Evolutionary conservation across 2,888 invertebrate species (phyloP), one percentile per base, ranked within the genome.

Genomic region (Papilio demoleus): DNA sequence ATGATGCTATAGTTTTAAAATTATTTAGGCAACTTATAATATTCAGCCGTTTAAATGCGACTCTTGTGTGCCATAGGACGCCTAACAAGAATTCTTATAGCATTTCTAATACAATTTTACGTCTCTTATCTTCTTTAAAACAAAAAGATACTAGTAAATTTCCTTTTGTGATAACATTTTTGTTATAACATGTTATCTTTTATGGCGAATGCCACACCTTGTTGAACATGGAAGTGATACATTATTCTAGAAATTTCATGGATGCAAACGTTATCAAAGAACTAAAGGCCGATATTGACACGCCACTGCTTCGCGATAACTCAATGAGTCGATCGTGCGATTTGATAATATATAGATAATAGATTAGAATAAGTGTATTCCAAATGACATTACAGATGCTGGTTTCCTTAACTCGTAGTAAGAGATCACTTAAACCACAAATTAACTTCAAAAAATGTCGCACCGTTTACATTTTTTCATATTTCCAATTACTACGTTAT

Each of bases 231-330:
- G 11, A 27, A 24, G 67, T 56, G 24, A 68, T 31, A 50, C 47
- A 64, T 58, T 58, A 45, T 68, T 68, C 68, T 68, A 64, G 64
- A 68, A 68, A 64, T 11, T 42, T 67, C 67, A 50, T 40, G 34
- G 62, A 58, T 34, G 42, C 27, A 56, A 63, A 63, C 42, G 40
- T 68, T 64, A 64, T 64, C 59, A 17, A 59, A 50, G 22, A 58
- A 59, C 68, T 64, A 63, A 56, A 59, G 56, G 27, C 62, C 22
- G 68, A 64, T 68, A 63, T 59, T 64, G 68, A 58, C 59, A 59
- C 34, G 68, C 36, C 42, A 56, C 45, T 31, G 36, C 22, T 58
- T 19, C 1, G 24, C 27, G 67, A 68, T 68, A 68, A 59, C 45
- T 59, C 63, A 64, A 64, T 68, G 68, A 50, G 62, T 34, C 59